These are phyloP conservation scores for Harpagifer antarcticus DNA, from an alignment of 2,797 vertebrate genomes.

Conservation along the genomic window DNA sequence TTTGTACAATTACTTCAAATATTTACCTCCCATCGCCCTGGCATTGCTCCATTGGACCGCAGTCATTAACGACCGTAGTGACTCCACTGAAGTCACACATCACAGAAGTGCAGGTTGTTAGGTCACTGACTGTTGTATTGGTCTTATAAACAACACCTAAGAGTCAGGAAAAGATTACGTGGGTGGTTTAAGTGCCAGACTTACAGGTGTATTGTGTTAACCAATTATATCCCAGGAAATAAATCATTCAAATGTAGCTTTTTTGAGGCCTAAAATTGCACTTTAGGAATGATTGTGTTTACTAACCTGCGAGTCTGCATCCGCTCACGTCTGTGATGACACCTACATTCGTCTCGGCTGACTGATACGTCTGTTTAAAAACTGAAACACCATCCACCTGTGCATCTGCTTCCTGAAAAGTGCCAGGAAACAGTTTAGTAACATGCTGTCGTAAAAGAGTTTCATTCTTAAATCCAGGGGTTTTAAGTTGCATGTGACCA, in stretches of 20 bases:
- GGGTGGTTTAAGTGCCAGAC: neutral
- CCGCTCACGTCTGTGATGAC: slow-evolving; percentile 60
- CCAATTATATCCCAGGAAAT: neutral
- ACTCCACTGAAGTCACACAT: slow-evolving; percentile 51
- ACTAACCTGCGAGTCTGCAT: slow-evolving; percentile 56
- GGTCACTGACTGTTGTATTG: slow-evolving; percentile 36
- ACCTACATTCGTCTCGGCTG: slow-evolving; percentile 35
- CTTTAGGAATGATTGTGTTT: neutral
- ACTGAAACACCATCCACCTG: slow-evolving; percentile 49
- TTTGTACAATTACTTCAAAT: neutral
- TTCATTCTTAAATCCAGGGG: no score
- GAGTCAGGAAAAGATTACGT: neutral
- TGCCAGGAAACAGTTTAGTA: neutral
- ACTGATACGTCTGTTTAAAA: slow-evolving; percentile 44
- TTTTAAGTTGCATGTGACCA: no score
- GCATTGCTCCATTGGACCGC: slow-evolving; percentile 54
- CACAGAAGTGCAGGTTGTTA: slow-evolving; percentile 43
- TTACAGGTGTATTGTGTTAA: neutral
- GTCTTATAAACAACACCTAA: slow-evolving; percentile 49
- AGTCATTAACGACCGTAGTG: slow-evolving; percentile 26
- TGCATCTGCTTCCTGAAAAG: slow-evolving; percentile 46
- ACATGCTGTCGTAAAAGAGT: neutral
- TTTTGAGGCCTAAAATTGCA: neutral
- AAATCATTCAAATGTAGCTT: neutral
- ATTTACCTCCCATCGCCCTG: slow-evolving; percentile 48